Conservation (phyloP, 2,113 vertebrate genomes). For the Amazona vittata region DNA sequence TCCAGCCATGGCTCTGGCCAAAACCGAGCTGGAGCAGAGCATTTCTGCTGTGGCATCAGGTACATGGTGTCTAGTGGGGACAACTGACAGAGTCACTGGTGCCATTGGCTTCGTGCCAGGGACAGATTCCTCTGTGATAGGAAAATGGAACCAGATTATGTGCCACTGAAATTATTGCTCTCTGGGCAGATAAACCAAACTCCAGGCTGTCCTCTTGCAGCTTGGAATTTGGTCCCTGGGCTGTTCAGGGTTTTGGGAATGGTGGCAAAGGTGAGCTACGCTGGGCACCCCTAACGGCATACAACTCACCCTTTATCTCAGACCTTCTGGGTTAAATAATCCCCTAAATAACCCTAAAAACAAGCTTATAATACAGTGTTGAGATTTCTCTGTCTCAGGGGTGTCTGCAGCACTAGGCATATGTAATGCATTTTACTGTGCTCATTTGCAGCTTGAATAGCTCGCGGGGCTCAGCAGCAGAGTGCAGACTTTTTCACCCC, state of each 20-base stretch:
- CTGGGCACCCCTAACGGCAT: accelerated
- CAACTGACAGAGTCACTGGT: not conserved
- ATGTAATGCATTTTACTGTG: not conserved
- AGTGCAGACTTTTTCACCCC: constrained; percentile 24
- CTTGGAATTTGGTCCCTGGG: not conserved
- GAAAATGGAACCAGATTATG: not conserved
- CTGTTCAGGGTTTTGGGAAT: not conserved
- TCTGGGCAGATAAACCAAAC: not conserved
- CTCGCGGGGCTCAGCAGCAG: not conserved
- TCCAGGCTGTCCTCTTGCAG: not conserved
- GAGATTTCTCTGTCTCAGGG: accelerated
- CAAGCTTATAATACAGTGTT: not conserved
- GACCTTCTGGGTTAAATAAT: not conserved
- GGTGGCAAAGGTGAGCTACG: not conserved
- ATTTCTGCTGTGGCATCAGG: not conserved
- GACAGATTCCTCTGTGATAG: not conserved
- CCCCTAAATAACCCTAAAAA: not conserved
- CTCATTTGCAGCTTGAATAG: constrained; percentile 23
- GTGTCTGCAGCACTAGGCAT: not conserved
- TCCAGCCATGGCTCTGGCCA: not conserved
- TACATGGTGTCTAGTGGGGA: not conserved
- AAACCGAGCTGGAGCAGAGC: not conserved
- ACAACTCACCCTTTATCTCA: not conserved
- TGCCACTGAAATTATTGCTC: not conserved
- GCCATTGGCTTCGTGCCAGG: not conserved